Evolutionary conservation across 2,888 invertebrate species (phyloP).

Genomic region (Cosmopolites sordidus): DNA sequence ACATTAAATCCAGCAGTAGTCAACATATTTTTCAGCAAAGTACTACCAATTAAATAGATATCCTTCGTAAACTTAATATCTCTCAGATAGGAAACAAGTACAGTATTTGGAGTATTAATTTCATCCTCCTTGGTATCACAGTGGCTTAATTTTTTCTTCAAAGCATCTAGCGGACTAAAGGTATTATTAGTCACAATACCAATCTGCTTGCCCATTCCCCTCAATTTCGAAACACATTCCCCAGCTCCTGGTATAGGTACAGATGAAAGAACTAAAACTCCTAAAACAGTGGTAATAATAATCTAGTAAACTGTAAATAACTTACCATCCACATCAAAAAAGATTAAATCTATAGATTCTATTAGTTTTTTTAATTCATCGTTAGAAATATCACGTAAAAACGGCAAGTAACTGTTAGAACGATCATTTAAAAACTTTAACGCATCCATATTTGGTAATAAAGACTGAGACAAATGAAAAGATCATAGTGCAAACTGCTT

Average conservation of each 20-base stretch:
- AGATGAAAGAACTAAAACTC: conserved; percentile 8
- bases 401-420: too few species aligned
- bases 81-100: conserved; percentile 13
- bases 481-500: too few species aligned
- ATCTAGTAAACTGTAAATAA: neutral
- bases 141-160: conserved; percentile 5
- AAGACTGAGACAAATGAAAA: too few species aligned
- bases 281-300: conserved; percentile 9
- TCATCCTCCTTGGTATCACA: conserved; percentile 12
- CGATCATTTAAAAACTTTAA: too few species aligned
- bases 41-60: conserved; percentile 13
- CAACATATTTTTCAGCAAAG: neutral
- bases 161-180: neutral
- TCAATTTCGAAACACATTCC: conserved; percentile 12
- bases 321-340: conserved; percentile 4
- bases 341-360: neutral
- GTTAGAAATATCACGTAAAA: neutral
- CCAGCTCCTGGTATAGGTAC: conserved; percentile 13
- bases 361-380: neutral
- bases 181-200: conserved; percentile 21
- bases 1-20: conserved; percentile 18
- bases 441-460: too few species aligned
- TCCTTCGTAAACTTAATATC: conserved; percentile 15
- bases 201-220: conserved; percentile 16
- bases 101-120: conserved; percentile 11